Evolutionary conservation across 2,797 vertebrate species (phyloP).

Genomic region (Phalanger gymnotis): DNA sequence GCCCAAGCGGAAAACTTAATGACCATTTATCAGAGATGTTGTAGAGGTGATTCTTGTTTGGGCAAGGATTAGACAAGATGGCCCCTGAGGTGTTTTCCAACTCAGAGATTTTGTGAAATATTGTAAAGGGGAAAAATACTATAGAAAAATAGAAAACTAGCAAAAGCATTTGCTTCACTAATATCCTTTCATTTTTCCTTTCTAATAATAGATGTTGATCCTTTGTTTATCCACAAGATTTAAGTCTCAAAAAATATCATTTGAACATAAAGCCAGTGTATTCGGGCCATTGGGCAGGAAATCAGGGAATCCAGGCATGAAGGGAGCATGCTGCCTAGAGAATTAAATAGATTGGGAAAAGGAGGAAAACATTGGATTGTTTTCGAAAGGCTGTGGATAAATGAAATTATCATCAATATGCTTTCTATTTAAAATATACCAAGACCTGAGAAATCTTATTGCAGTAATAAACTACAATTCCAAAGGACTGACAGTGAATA

Average conservation of each 20-base stretch:
- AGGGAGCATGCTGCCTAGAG: background rate
- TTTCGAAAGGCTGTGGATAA: background rate
- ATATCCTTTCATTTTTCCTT: background rate
- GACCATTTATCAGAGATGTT: background rate
- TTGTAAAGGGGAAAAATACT: background rate
- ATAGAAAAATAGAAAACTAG: conserved; percentile 3
- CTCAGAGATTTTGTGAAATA: background rate
- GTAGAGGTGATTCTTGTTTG: background rate
- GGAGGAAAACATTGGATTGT: background rate
- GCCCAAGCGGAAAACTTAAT: background rate
- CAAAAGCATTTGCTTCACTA: conserved; percentile 28
- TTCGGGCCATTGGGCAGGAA: background rate
- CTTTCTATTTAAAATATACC: background rate
- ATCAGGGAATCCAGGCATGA: background rate
- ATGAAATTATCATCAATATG: background rate
- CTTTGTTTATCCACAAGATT: background rate
- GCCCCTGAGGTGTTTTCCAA: background rate
- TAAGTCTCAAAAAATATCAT: background rate
- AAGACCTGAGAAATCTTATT: background rate
- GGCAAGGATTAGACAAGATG: background rate
- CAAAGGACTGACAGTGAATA: background rate
- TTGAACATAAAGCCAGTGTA: conserved; percentile 26
- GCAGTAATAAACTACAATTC: background rate
- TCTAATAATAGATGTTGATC: conserved; percentile 23
- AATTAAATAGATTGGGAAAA: background rate